These are phyloP conservation scores for Pollenia angustigena DNA, from an alignment of 2,888 invertebrate genomes.

Conservation along the genomic window DNA sequence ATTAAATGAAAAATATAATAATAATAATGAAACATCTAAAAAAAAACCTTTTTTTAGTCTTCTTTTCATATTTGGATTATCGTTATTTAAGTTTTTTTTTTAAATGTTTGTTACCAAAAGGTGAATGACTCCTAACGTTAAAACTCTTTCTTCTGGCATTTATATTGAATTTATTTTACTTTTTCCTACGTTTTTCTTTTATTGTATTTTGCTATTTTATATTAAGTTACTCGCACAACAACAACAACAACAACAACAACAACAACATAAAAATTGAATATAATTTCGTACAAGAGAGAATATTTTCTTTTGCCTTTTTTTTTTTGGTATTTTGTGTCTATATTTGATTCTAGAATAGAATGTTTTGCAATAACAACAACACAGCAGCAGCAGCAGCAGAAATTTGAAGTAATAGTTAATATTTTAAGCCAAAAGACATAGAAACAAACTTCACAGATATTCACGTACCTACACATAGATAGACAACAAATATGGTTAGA, in stretches of 20 bases:
- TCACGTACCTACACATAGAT: not conserved
- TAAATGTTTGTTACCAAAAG: conserved; percentile 11
- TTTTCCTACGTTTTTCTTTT: conserved; percentile 36
- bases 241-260: conserved; percentile 12
- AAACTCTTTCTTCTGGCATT: conserved; percentile 17
- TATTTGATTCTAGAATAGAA: conserved; percentile 6
- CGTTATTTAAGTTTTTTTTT: not conserved
- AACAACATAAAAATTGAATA: conserved; percentile 23
- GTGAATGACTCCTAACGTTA: conserved; percentile 42
- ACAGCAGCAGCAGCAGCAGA: not conserved
- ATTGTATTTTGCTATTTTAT: conserved; percentile 18
- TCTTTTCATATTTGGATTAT: not conserved
- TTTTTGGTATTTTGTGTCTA: not conserved
- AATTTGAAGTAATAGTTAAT: conserved; percentile 24
- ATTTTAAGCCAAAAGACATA: conserved; percentile 26
- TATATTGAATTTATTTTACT: conserved; percentile 2
- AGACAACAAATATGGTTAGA: conserved; percentile 28
- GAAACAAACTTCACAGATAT: conserved; percentile 17
- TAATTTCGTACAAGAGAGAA: conserved; percentile 37
- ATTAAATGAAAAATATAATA: not conserved
- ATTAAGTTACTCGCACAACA: conserved; percentile 35
- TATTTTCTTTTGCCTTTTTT: not conserved
- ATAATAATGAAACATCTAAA: not conserved
- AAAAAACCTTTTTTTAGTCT: not conserved
- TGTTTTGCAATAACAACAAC: not conserved